These are phyloP conservation scores for Ceratina australensis DNA, from an alignment of 1,140 invertebrate species.

Conservation along the genomic window DNA sequence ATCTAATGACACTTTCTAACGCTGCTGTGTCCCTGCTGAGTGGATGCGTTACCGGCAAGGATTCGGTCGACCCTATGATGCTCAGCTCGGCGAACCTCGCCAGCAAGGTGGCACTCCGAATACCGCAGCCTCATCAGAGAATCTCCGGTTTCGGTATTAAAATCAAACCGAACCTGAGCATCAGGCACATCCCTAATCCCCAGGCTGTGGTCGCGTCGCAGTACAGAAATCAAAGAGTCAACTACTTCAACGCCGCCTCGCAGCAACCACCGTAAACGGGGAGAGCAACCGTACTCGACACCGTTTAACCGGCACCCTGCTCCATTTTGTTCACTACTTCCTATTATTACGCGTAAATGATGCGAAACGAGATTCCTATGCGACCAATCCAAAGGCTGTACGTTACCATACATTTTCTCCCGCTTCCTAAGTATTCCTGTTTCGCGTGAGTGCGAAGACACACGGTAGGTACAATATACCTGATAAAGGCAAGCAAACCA, in stretches of 20 bases:
- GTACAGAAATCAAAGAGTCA: slow-evolving; percentile 74
- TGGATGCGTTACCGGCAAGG: slow-evolving; percentile 41
- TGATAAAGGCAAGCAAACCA: background rate
- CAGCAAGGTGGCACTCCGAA: slow-evolving; percentile 70
- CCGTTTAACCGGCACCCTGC: background rate
- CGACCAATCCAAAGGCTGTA: slow-evolving; percentile 56
- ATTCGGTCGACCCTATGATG: slow-evolving; percentile 43
- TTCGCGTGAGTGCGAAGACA: slow-evolving; percentile 27
- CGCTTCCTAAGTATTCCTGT: slow-evolving; percentile 19
- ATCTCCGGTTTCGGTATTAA: slow-evolving; percentile 73
- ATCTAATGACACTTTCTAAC: slow-evolving; percentile 71
- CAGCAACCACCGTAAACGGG: slow-evolving; percentile 60
- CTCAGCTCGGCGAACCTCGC: slow-evolving; percentile 35
- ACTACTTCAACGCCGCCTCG: slow-evolving; percentile 62
- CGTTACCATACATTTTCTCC: slow-evolving; percentile 38
- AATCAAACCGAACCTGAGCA: slow-evolving; percentile 73
- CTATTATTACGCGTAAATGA: slow-evolving; percentile 19
- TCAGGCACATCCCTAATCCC: slow-evolving; percentile 75
- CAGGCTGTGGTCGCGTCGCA: slow-evolving; percentile 75
- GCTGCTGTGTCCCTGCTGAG: slow-evolving; percentile 71
- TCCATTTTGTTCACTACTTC: background rate
- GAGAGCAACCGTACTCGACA: background rate
- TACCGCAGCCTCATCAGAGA: slow-evolving; percentile 74
- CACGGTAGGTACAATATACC: slow-evolving; percentile 22
- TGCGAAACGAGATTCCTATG: slow-evolving; percentile 33